A percentile compares a stretch with the other conserved stretches of the same genome.
Evolutionary conservation across 2,113 vertebrate species (phyloP).

Genomic region (Athene cunicularia): DNA sequence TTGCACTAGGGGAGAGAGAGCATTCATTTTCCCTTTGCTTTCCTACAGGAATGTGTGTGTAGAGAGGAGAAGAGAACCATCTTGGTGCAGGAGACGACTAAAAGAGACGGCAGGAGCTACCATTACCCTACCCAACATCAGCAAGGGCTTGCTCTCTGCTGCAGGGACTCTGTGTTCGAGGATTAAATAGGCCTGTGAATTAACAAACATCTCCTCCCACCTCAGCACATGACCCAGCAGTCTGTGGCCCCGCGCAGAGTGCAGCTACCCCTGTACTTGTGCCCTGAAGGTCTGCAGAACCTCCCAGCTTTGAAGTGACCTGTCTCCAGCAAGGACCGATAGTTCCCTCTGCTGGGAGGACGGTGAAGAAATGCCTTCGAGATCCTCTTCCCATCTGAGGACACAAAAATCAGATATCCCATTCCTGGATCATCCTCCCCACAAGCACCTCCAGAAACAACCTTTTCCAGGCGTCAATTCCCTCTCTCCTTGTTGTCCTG

Average conservation of each 20-base stretch:
- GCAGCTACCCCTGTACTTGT: fast-evolving
- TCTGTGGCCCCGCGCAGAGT: background rate
- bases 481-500: background rate
- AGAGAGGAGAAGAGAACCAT: background rate
- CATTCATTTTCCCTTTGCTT: background rate
- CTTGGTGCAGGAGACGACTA: background rate
- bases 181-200: background rate
- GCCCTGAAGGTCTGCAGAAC: background rate
- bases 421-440: background rate
- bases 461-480: background rate
- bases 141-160: background rate
- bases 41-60: background rate
- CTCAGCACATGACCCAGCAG: background rate
- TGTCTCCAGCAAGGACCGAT: conserved; percentile 1
- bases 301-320: background rate
- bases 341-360: conserved; percentile 58
- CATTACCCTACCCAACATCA: background rate
- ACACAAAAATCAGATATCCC: background rate
- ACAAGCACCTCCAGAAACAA: background rate
- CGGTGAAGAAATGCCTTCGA: background rate
- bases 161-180: background rate
- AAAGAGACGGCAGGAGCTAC: background rate
- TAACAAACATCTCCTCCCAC: background rate
- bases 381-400: background rate
- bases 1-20: background rate